Evolutionary conservation across 53 echinoderm and acorn worm genomes (phyloP).

Genomic region (Astropecten irregularis): DNA sequence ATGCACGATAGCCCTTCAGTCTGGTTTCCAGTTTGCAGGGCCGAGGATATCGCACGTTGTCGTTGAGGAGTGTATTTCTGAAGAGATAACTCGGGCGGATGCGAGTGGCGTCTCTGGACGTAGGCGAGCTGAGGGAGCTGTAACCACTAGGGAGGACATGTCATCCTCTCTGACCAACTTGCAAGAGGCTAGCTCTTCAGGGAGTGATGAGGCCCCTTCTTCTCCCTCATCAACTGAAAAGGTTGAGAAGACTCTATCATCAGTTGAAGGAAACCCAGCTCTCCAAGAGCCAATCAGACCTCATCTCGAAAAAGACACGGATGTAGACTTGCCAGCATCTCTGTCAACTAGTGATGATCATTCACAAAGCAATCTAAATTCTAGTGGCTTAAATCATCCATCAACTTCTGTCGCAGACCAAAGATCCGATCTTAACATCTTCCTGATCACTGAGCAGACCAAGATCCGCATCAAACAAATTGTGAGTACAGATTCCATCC

Average conservation of each 20-base stretch:
- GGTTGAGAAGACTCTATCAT: not conserved
- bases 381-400: not conserved
- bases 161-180: not conserved
- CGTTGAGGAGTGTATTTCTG: constrained; percentile 7
- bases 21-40: constrained; percentile 8
- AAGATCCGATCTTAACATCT: not conserved
- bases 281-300: not conserved
- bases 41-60: constrained; percentile 30
- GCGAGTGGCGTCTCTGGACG: not conserved
- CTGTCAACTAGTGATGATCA: not conserved
- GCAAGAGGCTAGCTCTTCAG: not conserved
- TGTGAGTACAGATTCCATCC: constrained; percentile 2
- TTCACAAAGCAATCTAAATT: not conserved
- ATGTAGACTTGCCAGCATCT: not conserved
- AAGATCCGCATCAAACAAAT: constrained; percentile 8
- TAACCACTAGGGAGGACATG: not conserved
- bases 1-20: not conserved
- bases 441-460: constrained; percentile 19
- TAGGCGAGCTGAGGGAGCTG: not conserved
- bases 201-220: not conserved
- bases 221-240: not conserved
- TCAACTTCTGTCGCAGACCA: not conserved
- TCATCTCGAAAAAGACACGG: not conserved
- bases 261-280: not conserved
- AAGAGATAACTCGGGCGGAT: not conserved